A percentile compares a stretch with the other conserved stretches of the same genome.
Conservation (phyloP, 2,797 vertebrate genomes). For the Erpetoichthys calabaricus region DNA sequence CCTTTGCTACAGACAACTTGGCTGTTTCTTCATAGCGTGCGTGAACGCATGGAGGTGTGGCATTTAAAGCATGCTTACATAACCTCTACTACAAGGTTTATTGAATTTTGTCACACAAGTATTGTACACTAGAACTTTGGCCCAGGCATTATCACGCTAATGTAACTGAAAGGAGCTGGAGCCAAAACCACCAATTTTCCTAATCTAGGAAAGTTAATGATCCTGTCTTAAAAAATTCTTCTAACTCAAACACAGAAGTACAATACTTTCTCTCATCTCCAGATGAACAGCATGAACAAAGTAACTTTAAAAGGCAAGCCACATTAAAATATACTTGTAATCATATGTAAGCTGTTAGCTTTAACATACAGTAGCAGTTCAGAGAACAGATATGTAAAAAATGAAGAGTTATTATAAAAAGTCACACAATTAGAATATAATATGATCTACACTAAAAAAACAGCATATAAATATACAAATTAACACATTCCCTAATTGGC, state of each 20-base stretch:
- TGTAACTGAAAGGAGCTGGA: conserved; percentile 31
- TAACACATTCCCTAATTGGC: too few species aligned
- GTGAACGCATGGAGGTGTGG: conserved; percentile 16
- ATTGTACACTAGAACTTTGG: conserved; percentile 56
- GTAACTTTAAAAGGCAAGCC: too few species aligned
- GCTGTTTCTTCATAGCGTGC: conserved; percentile 27
- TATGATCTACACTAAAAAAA: too few species aligned
- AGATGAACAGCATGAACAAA: background rate
- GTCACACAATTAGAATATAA: too few species aligned
- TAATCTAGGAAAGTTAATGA: background rate
- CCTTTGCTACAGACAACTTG: conserved; percentile 30
- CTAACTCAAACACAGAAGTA: background rate
- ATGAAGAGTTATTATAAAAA: too few species aligned
- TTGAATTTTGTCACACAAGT: conserved; percentile 66
- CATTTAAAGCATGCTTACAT: conserved; percentile 44
- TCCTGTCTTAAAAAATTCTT: too few species aligned
- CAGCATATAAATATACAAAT: too few species aligned
- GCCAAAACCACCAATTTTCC: background rate
- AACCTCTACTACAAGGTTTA: conserved; percentile 58
- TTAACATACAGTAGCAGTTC: too few species aligned
- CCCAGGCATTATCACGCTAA: conserved; percentile 56
- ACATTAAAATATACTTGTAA: too few species aligned
- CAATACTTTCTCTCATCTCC: background rate
- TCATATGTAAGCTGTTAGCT: too few species aligned
- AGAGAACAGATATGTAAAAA: too few species aligned